Percentiles rank a stretch among this genome's conserved stretches.
These are phyloP conservation scores for Bombus soroeensis DNA, from an alignment of 1,140 invertebrate genomes.

Conservation along the genomic window DNA sequence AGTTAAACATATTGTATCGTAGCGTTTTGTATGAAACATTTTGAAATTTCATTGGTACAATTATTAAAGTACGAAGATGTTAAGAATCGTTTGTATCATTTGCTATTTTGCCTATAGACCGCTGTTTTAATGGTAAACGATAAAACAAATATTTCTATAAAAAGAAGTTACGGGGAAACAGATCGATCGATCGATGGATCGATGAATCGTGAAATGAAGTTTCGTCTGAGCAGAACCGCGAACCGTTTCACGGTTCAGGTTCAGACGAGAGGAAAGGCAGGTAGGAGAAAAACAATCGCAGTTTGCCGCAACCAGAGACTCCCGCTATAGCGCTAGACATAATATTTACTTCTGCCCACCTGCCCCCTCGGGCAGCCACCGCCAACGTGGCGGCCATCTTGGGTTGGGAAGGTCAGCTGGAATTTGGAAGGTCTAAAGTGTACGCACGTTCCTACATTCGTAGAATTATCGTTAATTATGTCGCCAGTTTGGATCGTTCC, in stretches of 20 bases:
- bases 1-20: too few relatives aligned
- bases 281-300: conserved; percentile 52
- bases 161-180: not conserved
- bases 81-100: not conserved
- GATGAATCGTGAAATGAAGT: not conserved
- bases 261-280: conserved; percentile 25
- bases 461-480: not conserved
- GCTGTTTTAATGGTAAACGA: not conserved
- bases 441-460: not conserved
- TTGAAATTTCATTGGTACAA: too few relatives aligned
- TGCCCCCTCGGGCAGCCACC: conserved; percentile 36
- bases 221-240: too few relatives aligned
- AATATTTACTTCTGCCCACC: conserved; percentile 64
- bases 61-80: too few relatives aligned
- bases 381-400: conserved; percentile 36
- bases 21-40: too few relatives aligned
- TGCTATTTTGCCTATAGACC: too few relatives aligned
- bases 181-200: not conserved
- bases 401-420: conserved; percentile 56
- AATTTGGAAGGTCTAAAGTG: conserved; percentile 49
- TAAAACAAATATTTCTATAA: not conserved
- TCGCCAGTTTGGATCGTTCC: not conserved
- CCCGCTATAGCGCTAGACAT: conserved; percentile 61
- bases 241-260: conserved; percentile 13
- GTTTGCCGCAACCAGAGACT: conserved; percentile 55